Base-by-base conservation (phyloP, 2,888 invertebrate genomes). In the Thysanoteuthis rhombus region DNA sequence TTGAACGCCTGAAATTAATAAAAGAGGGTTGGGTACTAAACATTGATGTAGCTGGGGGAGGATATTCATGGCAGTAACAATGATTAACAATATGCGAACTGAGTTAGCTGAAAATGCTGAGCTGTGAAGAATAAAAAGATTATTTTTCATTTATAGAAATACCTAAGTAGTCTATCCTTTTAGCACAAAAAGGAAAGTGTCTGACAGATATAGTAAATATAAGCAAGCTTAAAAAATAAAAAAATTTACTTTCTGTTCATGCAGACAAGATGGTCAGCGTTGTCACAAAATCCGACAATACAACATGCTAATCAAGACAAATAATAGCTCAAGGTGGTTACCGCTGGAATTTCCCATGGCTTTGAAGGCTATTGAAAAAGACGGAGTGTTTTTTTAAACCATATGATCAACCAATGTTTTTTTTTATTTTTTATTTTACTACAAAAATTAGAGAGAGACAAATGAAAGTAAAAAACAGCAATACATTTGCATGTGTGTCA, bases 281-380 rank as follows among this genome's bases (percentile, higher is more conserved):
- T 92, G 92, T 92, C 45, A 92, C 42, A 45, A 92, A 90, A 42
- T 45, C 92, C 19, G 45, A 45, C 92, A 92, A 45, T 42, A 92
- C 92, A 92, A 92, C 91, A 91, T 91, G 92, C 92, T 42, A 42
- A 42, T n/a, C n/a, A 92, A 42, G 42, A 75, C 42, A n/a, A n/a
- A n/a, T 42, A 92, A 92, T 92, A 42, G 90, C 90, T 40, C 12
- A 45, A 92, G n/a, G 45, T 92, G n/a, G 32, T 92, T 92, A 92
- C 92, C 92, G 92, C 92, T 92, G 92, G 92, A 92, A 92, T 45
- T 92, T 92, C 10, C 92, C 92, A 32, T 92, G 92, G 92, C 92
- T 92, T 45, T 92, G 92, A 42, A 92, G 40, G 92, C 92, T 92
- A 40, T 92, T 45, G 45, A 92, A 92, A 92, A 92, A 45, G n/a